Evolutionary conservation across 1,140 invertebrate genomes (phyloP).

Genomic region (Drosophila persimilis): DNA sequence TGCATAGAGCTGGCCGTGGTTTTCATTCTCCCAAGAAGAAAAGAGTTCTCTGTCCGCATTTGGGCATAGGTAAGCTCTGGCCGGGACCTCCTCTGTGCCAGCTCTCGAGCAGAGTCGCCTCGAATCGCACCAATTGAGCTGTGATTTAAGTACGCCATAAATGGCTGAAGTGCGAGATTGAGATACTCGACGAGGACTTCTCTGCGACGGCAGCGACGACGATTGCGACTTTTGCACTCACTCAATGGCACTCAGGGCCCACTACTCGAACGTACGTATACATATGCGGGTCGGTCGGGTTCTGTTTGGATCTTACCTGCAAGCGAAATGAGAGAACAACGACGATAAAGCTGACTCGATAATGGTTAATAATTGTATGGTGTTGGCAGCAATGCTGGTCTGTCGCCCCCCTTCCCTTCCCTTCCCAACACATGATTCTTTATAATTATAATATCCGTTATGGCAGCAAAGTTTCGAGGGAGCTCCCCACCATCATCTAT

Average conservation of each 20-base stretch:
- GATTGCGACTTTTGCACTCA: conserved; percentile 6
- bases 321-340: conserved; percentile 33
- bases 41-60: conserved; percentile 11
- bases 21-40: conserved; percentile 7
- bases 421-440: conserved; percentile 3
- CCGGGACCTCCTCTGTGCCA: conserved; percentile 2
- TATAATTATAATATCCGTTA: conserved; percentile 66
- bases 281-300: conserved; percentile 15
- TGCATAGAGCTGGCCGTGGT: conserved; percentile 6
- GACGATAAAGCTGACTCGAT: conserved; percentile 10
- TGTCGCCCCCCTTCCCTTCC: too few species aligned
- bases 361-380: conserved; percentile 43
- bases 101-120: conserved; percentile 30
- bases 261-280: neutral
- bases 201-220: neutral
- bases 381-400: conserved; percentile 23
- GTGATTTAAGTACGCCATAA: conserved; percentile 57
- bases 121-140: conserved; percentile 47
- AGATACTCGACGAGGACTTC: conserved; percentile 41
- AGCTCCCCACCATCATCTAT: conserved; percentile 26
- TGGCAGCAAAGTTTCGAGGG: neutral
- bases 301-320: conserved; percentile 49
- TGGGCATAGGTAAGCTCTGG: conserved; percentile 18
- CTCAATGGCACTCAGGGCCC: conserved; percentile 4
- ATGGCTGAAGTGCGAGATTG: conserved; percentile 52